phyloP scores from a whole-genome alignment of 2,888 invertebrate genomes.

The Megaustenia siamemsis region DNA sequence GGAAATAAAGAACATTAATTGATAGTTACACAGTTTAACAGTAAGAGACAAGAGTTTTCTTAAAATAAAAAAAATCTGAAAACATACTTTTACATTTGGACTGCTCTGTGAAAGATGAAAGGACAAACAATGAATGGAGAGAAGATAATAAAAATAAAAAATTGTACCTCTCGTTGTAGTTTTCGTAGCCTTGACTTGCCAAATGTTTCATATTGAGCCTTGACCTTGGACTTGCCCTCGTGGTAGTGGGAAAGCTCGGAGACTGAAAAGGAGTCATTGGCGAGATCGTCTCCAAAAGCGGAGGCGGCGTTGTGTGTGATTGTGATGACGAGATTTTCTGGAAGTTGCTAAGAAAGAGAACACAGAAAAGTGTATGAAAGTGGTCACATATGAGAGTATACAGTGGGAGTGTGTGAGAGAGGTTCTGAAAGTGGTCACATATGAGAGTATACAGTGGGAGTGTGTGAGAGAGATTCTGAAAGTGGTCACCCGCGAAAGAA shows the following conservation, averaged over 20 bases:
- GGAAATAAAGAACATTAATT: no score
- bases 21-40: no score
- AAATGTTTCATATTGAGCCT: conserved; percentile 18
- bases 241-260: conserved; percentile 58
- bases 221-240: conserved; percentile 31
- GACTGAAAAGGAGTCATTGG: conserved; percentile 63
- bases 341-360: background rate
- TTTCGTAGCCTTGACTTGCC: background rate
- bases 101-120: no score
- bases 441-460: background rate
- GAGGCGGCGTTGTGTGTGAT: conserved; percentile 63
- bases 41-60: no score
- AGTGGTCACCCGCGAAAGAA: background rate
- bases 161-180: conserved; percentile 27
- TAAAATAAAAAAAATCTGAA: no score
- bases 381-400: background rate
- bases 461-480: conserved; percentile 27
- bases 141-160: background rate
- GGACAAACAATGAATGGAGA: background rate
- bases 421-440: background rate
- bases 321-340: conserved; percentile 2
- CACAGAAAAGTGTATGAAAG: conserved; percentile 16
- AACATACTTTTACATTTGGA: no score
- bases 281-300: conserved; percentile 70
- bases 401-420: conserved; percentile 20